Evolutionary conservation across 1,140 invertebrate genomes (phyloP).

Genomic region (Yoshiicerus persimilis): DNA sequence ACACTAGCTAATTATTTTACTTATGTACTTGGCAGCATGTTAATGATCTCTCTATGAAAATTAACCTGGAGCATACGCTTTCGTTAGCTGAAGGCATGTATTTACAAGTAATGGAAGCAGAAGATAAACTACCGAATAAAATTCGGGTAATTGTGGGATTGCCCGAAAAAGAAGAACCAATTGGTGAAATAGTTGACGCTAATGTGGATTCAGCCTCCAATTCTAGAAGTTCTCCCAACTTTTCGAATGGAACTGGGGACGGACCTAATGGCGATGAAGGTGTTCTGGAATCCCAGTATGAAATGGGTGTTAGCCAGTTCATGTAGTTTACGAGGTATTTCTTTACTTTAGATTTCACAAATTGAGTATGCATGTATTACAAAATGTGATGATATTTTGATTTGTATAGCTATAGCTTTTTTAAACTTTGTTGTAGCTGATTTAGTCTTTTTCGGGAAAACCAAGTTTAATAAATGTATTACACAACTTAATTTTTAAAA

Average conservation of each 20-base stretch:
- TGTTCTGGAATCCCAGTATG: constrained; percentile 31
- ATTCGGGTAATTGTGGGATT: constrained; percentile 41
- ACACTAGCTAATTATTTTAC: no score
- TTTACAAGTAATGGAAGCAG: constrained; percentile 52
- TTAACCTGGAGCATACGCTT: constrained; percentile 61
- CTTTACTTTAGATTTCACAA: not conserved
- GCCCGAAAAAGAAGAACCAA: constrained; percentile 29
- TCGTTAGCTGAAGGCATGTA: constrained; percentile 62
- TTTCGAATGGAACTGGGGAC: not conserved
- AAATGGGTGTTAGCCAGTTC: constrained; percentile 39
- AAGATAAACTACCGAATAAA: constrained; percentile 45
- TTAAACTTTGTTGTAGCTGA: no score
- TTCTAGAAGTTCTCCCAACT: not conserved
- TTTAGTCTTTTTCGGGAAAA: no score
- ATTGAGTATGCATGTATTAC: no score
- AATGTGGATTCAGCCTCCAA: not conserved
- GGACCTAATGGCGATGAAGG: constrained; percentile 6
- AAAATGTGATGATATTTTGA: no score
- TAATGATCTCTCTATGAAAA: constrained; percentile 62
- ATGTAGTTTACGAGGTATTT: not conserved
- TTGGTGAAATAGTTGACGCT: not conserved
- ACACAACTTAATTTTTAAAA: no score
- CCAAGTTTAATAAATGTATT: no score
- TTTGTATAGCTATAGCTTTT: not conserved
- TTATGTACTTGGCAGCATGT: constrained; percentile 59